Evolutionary conservation across 2,797 vertebrate genomes (phyloP).

Genomic region (Threskiornis aethiopicus): DNA sequence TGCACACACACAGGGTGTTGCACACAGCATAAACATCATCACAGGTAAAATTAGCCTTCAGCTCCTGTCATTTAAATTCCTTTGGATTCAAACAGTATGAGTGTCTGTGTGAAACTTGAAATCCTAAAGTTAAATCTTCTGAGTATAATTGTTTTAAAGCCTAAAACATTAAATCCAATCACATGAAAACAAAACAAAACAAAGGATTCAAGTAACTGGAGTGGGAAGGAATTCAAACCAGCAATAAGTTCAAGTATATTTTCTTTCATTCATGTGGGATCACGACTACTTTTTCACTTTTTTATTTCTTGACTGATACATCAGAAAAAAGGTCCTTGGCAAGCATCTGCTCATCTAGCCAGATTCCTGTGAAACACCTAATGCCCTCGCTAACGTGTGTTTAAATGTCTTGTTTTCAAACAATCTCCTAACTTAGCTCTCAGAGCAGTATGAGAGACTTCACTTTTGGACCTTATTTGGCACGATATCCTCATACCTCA

Average conservation of each 20-base stretch:
- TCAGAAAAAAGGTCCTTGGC: not conserved
- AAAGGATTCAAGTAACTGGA: not conserved
- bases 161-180: not conserved
- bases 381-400: not conserved
- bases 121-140: not conserved
- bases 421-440: not conserved
- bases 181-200: not conserved
- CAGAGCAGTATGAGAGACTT: not conserved
- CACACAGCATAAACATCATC: not conserved
- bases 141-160: not conserved
- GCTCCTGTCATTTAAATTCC: not conserved
- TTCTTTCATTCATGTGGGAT: not conserved
- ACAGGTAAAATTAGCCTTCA: not conserved
- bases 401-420: slow-evolving; percentile 4
- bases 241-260: not conserved
- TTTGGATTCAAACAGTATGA: not conserved
- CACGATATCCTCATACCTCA: not conserved
- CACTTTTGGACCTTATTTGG: not conserved
- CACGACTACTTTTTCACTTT: not conserved
- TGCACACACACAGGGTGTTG: not conserved
- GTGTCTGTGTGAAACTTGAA: not conserved
- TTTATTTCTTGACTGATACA: not conserved
- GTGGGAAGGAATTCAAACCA: not conserved
- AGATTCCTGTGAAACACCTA: not conserved
- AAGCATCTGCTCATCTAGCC: not conserved